A percentile compares a stretch with the other conserved stretches of the same genome.
phyloP scores from a whole-genome alignment of 2,113 vertebrate species.

The Alaudala cheleensis region DNA sequence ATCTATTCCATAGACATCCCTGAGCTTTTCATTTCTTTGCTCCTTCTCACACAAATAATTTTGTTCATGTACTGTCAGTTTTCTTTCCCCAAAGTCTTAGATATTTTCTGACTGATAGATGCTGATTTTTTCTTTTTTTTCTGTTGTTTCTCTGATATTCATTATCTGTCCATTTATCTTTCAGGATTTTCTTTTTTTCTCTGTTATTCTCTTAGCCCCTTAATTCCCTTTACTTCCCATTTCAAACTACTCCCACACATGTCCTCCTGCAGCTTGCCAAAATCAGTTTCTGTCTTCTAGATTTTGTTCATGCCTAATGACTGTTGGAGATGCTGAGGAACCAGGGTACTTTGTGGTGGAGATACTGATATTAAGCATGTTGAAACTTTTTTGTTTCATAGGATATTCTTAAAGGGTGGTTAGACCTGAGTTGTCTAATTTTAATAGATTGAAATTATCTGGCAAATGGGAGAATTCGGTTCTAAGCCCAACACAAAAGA shows the following conservation, averaged over 20 bases:
- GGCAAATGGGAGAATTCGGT: background rate
- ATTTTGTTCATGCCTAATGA: accelerated
- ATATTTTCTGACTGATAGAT: background rate
- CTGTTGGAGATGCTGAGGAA: background rate
- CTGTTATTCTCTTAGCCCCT: background rate
- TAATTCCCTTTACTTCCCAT: background rate
- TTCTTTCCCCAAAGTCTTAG: background rate
- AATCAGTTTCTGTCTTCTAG: background rate
- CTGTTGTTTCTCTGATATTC: background rate
- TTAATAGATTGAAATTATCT: background rate
- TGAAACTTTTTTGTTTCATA: background rate
- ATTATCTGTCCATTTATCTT: background rate
- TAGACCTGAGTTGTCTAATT: background rate
- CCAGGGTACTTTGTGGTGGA: background rate
- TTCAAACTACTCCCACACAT: background rate
- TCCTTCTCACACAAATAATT: background rate
- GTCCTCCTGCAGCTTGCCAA: background rate
- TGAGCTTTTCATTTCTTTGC: background rate
- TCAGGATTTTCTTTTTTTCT: background rate
- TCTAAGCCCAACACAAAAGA: background rate
- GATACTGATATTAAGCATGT: background rate
- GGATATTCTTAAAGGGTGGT: background rate
- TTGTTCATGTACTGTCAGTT: background rate
- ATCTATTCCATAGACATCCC: background rate
- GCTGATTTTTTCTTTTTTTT: background rate